These are phyloP conservation scores for Sebastes variabilis DNA, from an alignment of 2,797 vertebrate species.

Conservation along the genomic window DNA sequence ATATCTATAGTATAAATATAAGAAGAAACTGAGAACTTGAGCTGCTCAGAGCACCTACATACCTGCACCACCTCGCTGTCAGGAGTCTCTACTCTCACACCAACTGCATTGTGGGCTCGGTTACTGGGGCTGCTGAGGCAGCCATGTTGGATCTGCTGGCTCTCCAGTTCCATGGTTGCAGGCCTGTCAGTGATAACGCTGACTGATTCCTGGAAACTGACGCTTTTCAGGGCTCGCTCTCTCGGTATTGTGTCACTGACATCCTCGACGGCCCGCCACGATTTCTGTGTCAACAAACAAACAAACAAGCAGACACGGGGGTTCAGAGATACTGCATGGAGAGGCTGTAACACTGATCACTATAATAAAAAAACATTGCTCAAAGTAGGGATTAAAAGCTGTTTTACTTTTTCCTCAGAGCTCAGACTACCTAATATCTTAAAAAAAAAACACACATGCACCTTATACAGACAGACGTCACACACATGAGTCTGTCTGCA, in stretches of 20 bases:
- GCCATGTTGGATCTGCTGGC: slow-evolving; percentile 86
- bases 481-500: slow-evolving; percentile 44
- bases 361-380: not conserved
- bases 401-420: not conserved
- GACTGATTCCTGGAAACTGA: slow-evolving; percentile 88
- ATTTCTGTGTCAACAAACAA: slow-evolving; percentile 83
- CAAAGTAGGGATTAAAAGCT: not conserved
- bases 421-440: not conserved
- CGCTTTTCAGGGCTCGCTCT: slow-evolving; percentile 85
- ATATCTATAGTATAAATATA: not conserved
- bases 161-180: slow-evolving; percentile 91
- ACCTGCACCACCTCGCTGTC: slow-evolving; percentile 91
- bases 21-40: not conserved
- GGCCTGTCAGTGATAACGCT: slow-evolving; percentile 82
- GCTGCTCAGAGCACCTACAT: not conserved
- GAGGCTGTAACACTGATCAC: not conserved
- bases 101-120: slow-evolving; percentile 79
- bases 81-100: slow-evolving; percentile 83
- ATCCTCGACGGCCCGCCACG: slow-evolving; percentile 87
- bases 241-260: slow-evolving; percentile 83
- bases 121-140: slow-evolving; percentile 62
- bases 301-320: not conserved
- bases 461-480: slow-evolving; percentile 1
- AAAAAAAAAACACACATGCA: not conserved
- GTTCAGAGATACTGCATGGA: not conserved